Evolutionary conservation across 2,888 invertebrate species (phyloP), one percentile per base, ranked within the genome.

Genomic region (Halocaridina rubra): DNA sequence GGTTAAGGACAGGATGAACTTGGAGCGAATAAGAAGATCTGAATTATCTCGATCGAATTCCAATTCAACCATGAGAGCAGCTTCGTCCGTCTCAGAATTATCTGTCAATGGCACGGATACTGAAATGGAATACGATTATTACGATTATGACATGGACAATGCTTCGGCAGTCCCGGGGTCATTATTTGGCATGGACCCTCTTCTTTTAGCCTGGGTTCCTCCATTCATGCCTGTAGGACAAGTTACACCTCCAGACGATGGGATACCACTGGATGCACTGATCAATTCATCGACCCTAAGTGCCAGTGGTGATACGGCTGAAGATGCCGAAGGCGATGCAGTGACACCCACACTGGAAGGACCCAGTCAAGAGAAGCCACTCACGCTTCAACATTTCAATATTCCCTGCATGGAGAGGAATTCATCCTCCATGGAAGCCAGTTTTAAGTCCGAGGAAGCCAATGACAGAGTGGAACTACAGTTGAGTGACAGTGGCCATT

Each of bases 11-110:
- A 75, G 57, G 39, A 30, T 80, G 27, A 84, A 79, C 64, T 59
- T 75, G 13, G 79, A 75, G 57, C 96, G 0, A 93, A 94, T 0
- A 97, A 89, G 3, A 95, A 95, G 0, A 94, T 93, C 86, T 94
- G 95, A 85, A 92, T 95, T 78, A 96, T 97, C 0, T 95, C 95
- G 27, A 93, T 95, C 88, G 96, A 94, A 90, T 93, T 97, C 27
- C 96, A 96, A 91, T 93, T 97, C 89, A 95, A 96, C 91, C 97
- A 97, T 90, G 96, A 97, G 91, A 95, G 95, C 0, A 96, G 97
- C 0, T 95, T 95, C 0, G 96, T 97, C 0, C 93, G 95, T 71
- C 96, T 96, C 90, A 96, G 97, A 1, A 96, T 96, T 22, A 95
- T 95, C 91, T 96, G 95, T 91, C 97, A 97, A 90, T 94, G 96